Evolutionary conservation across 2,797 vertebrate species (phyloP).

Genomic region (Labeo calbasu): DNA sequence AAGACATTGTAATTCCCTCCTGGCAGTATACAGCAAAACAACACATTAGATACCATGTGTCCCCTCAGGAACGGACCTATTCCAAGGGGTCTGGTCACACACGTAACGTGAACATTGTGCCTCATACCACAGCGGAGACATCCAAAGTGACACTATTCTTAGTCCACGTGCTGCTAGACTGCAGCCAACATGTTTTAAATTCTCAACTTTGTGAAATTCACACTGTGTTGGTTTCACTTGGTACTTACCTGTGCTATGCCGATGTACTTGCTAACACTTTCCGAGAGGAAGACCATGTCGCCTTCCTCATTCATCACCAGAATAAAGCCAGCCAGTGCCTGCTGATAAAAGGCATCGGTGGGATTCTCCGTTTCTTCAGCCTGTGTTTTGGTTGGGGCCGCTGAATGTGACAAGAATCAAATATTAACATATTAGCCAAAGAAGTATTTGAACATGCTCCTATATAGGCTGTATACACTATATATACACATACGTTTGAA

Average conservation of each 20-base stretch:
- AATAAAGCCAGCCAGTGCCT: slow-evolving; percentile 84
- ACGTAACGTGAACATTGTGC: background rate
- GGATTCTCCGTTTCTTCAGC: slow-evolving; percentile 69
- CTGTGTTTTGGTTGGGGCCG: slow-evolving; percentile 23
- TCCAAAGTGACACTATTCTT: background rate
- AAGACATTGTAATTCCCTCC: background rate
- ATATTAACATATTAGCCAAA: background rate
- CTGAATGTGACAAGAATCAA: background rate
- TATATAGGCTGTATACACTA: background rate
- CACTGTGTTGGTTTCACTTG: background rate
- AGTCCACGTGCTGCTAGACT: background rate
- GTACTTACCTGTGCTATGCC: slow-evolving; percentile 80
- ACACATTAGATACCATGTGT: background rate
- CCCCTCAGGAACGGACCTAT: background rate
- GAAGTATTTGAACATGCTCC: too few relatives aligned
- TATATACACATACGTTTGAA: too few relatives aligned
- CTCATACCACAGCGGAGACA: background rate
- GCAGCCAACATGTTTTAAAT: background rate
- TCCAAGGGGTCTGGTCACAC: background rate
- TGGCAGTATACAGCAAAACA: background rate
- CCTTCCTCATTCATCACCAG: slow-evolving; percentile 86
- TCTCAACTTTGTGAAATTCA: background rate
- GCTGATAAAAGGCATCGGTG: slow-evolving; percentile 81
- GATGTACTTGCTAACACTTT: slow-evolving; percentile 85
- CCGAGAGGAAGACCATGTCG: slow-evolving; percentile 87